These are phyloP conservation scores for Cheilosia impressa DNA, from an alignment of 2,888 invertebrate species.

Conservation along the genomic window DNA sequence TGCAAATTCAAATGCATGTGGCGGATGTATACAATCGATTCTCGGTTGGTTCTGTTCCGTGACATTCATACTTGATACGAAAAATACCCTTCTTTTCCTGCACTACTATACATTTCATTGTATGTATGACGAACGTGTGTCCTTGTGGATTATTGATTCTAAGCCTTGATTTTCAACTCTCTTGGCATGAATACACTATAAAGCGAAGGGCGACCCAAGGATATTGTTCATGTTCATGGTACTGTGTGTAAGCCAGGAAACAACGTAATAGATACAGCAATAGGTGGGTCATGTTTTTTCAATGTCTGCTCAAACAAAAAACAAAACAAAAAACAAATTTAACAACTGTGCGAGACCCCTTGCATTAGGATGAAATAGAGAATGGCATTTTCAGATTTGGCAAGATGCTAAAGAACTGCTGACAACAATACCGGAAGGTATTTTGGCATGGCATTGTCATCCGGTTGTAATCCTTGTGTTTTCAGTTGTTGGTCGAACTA, in stretches of 20 bases:
- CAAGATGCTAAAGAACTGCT: conserved; percentile 42
- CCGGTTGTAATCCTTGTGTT: conserved; percentile 7
- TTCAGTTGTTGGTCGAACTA: not conserved
- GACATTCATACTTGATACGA: conserved; percentile 47
- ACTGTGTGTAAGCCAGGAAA: conserved; percentile 3
- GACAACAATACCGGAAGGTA: conserved; percentile 51
- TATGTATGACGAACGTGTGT: conserved; percentile 56
- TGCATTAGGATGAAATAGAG: not conserved
- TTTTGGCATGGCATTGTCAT: conserved; percentile 49
- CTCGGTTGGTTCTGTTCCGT: conserved; percentile 22
- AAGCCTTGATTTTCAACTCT: conserved; percentile 63
- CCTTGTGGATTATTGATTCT: conserved; percentile 66
- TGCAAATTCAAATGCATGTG: conserved; percentile 11
- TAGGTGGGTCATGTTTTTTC: not conserved
- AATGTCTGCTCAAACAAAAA: not conserved
- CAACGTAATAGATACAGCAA: conserved; percentile 25
- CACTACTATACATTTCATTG: conserved; percentile 22
- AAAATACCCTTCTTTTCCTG: conserved; percentile 1
- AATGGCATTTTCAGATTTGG: conserved; percentile 24
- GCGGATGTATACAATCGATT: conserved; percentile 36
- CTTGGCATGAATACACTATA: conserved; percentile 49
- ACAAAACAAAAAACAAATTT: not conserved
- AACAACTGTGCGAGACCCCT: conserved; percentile 17
- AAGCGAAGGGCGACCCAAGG: conserved; percentile 42
- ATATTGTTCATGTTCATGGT: conserved; percentile 24